phyloP scores from a whole-genome alignment of 2,113 vertebrate species.

The Maccullochella peelii region DNA sequence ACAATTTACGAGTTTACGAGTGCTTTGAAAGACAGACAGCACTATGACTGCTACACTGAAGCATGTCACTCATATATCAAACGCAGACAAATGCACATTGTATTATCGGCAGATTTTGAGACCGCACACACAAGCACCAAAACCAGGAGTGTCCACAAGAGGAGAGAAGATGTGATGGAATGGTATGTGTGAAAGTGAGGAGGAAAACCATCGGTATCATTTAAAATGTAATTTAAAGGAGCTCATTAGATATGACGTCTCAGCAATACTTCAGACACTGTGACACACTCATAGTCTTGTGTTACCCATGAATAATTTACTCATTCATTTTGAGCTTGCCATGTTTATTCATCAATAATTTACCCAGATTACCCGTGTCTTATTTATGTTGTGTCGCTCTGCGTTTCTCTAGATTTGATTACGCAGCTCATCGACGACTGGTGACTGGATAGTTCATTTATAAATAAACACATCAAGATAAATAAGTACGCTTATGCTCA shows the following conservation, averaged over 20 bases:
- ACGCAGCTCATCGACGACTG: constrained; percentile 43
- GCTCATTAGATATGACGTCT: constrained; percentile 50
- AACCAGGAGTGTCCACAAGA: not conserved
- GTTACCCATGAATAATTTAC: constrained; percentile 74
- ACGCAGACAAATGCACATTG: constrained; percentile 22
- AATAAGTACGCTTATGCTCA: not conserved
- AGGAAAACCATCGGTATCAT: constrained; percentile 38
- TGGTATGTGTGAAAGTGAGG: not conserved
- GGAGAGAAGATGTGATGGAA: not conserved
- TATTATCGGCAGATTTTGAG: constrained; percentile 45
- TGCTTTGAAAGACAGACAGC: constrained; percentile 49
- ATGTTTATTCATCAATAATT: constrained; percentile 74
- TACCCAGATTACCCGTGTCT: constrained; percentile 58
- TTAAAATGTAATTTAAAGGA: constrained; percentile 60
- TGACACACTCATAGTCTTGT: constrained; percentile 54
- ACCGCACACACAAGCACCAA: not conserved
- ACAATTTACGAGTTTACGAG: constrained; percentile 47
- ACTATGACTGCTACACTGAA: constrained; percentile 21
- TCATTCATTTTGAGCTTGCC: constrained; percentile 64
- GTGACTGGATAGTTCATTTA: constrained; percentile 40
- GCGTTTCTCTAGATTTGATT: constrained; percentile 58
- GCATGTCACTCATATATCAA: constrained; percentile 32
- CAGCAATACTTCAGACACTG: constrained; percentile 54
- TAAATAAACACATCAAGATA: constrained; percentile 28
- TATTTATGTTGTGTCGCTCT: constrained; percentile 58